Base-by-base conservation (phyloP, 2,797 vertebrate species). In the Loriculus beryllinus region DNA sequence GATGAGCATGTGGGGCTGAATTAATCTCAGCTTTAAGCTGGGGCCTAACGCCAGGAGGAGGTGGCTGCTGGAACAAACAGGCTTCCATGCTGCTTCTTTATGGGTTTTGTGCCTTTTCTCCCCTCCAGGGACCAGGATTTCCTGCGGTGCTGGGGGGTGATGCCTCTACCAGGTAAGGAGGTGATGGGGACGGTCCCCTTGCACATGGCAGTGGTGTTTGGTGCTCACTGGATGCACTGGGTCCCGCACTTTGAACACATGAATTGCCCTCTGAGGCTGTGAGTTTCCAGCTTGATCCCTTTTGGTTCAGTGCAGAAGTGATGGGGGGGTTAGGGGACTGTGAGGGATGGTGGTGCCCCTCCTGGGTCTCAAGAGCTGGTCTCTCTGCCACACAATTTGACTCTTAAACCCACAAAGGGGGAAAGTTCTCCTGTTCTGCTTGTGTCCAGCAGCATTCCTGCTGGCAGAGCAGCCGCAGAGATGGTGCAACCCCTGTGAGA, bases 81-180 rank as follows among this genome's bases (percentile, higher is more conserved):
- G 49, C 39, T 93, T 48, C 72, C 28, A 82, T 35, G 11, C 49
- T 43, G 42, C 12, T 68, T 37, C 56, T 62, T 3, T 21, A 31
- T 2, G 7, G 26, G 47, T 69, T 72, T 51, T 54, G 19, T 77
- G 65, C 6, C 42, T 25, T 42, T 64, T 56, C 20, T 29, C 3
- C 3, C 6, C 29, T 7, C 15, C 14, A 12, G 31, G 62, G 48
- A n/a, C 35, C 29, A 33, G 35, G 13, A 7, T 76, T 47, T 85
- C 52, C 35, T 0, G 1, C 0, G 1, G 31, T 3, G 21, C 26
- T 3, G 5, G 37, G 6, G 8, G 14, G 31, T 1, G 10, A 67
- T 80, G 47, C 17, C 25, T 7, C 13, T 45, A 18, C 29, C 47
- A 86, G 79, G 60, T 77, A 83, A 74, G 40, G 69, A 74, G 72